Evolutionary conservation across 2,888 invertebrate genomes (phyloP).

Genomic region (Busseola fusca): DNA sequence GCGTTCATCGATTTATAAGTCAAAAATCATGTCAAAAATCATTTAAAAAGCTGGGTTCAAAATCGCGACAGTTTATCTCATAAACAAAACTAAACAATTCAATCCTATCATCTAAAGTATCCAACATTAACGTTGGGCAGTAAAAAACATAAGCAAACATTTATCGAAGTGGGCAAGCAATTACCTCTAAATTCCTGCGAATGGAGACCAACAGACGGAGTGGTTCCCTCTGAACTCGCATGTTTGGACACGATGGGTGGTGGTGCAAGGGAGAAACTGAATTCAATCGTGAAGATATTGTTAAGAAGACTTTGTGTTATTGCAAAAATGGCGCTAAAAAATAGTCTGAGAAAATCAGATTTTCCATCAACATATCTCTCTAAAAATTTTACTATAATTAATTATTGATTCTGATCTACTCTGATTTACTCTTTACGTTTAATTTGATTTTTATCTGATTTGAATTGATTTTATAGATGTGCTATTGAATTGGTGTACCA

Average conservation of each 20-base stretch:
- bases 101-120: neutral
- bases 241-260: slow-evolving; percentile 22
- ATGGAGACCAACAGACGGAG: slow-evolving; percentile 23
- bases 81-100: slow-evolving; percentile 1
- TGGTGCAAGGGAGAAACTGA: slow-evolving; percentile 35
- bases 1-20: too few species aligned
- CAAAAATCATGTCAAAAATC: too few species aligned
- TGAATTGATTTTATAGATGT: too few species aligned
- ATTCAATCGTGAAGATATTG: too few species aligned
- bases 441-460: too few species aligned
- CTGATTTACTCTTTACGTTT: too few species aligned
- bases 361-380: neutral
- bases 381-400: too few species aligned
- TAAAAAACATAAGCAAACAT: slow-evolving; percentile 52
- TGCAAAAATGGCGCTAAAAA: neutral
- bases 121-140: slow-evolving; percentile 16
- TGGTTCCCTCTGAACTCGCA: slow-evolving; percentile 15
- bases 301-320: neutral
- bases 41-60: neutral
- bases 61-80: slow-evolving; percentile 1
- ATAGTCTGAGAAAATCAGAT: neutral
- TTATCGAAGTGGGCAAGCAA: slow-evolving; percentile 59
- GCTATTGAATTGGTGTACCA: too few species aligned
- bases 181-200: slow-evolving; percentile 62
- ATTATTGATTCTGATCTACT: too few species aligned